Percentiles rank a stretch among this genome's conserved stretches.
These are phyloP conservation scores for Acrocephalus kingi DNA, from an alignment of 2,113 vertebrate species.

Conservation along the genomic window DNA sequence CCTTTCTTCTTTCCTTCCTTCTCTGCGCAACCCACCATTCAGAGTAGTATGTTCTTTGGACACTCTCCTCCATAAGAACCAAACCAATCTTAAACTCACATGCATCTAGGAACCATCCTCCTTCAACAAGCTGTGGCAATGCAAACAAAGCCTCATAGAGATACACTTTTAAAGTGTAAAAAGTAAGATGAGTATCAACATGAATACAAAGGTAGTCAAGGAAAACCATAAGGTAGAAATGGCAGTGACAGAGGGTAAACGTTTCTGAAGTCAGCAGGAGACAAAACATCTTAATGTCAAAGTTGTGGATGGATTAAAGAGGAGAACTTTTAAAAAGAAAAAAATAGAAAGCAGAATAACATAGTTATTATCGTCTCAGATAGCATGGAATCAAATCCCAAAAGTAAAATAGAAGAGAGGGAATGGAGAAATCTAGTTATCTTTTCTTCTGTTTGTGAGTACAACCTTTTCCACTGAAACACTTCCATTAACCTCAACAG, in stretches of 20 bases:
- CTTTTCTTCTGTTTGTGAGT: not conserved
- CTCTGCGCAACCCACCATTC: accelerated
- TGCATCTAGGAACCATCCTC: not conserved
- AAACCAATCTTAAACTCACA: not conserved
- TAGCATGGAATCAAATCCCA: not conserved
- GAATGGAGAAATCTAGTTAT: not conserved
- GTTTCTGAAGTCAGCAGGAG: not conserved
- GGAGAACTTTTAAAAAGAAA: not conserved
- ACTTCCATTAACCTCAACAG: not conserved
- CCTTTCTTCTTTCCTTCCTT: not conserved
- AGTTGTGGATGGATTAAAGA: not conserved
- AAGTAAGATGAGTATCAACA: not conserved
- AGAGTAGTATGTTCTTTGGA: not conserved
- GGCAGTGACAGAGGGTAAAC: not conserved
- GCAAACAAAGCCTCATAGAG: not conserved
- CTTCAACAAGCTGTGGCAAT: not conserved
- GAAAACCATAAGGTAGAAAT: not conserved
- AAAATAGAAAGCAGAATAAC: not conserved
- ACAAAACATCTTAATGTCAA: not conserved
- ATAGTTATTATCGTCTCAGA: not conserved
- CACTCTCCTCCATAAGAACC: not conserved
- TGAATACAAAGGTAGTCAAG: not conserved
- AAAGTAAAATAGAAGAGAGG: not conserved
- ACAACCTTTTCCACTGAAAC: not conserved
- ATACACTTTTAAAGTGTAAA: not conserved